Percentiles rank a stretch among this genome's conserved stretches.
phyloP scores from a whole-genome alignment of 30 jellyfish, hydroid and myxozoan genomes.

The Catostylus mosaicus region DNA sequence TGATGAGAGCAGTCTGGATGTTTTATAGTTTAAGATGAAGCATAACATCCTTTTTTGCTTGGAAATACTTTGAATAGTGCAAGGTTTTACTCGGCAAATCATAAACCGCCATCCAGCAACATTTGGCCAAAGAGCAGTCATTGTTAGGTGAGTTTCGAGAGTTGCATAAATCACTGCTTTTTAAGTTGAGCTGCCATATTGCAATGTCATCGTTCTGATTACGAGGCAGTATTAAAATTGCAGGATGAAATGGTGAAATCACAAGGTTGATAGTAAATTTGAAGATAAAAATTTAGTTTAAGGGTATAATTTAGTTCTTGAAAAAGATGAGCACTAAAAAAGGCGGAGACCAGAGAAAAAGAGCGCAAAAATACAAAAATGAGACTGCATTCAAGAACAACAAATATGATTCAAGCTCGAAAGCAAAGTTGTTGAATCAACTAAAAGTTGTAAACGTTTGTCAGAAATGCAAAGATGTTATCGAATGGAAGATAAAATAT shows the following conservation, averaged over 20 bases:
- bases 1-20: not conserved
- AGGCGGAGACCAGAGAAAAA: conserved; percentile 70
- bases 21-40: not conserved
- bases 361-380: conserved; percentile 71
- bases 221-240: not conserved
- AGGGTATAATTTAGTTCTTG: too few relatives aligned
- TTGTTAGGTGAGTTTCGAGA: not conserved
- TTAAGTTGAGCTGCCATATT: not conserved
- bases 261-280: too few relatives aligned
- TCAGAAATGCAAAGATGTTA: conserved; percentile 82
- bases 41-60: not conserved
- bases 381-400: conserved; percentile 77
- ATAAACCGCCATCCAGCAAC: not conserved
- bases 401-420: conserved; percentile 73
- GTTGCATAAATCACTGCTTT: not conserved
- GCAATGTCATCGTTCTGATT: not conserved
- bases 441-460: conserved; percentile 85
- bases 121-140: not conserved
- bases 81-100: not conserved
- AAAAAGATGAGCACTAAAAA: conserved; percentile 69
- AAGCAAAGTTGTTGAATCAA: conserved; percentile 62
- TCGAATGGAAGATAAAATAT: conserved; percentile 94
- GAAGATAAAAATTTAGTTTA: too few relatives aligned
- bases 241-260: too few relatives aligned
- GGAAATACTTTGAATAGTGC: not conserved